Conservation (phyloP, 2,113 vertebrate genomes). For the Myxocyprinus asiaticus region DNA sequence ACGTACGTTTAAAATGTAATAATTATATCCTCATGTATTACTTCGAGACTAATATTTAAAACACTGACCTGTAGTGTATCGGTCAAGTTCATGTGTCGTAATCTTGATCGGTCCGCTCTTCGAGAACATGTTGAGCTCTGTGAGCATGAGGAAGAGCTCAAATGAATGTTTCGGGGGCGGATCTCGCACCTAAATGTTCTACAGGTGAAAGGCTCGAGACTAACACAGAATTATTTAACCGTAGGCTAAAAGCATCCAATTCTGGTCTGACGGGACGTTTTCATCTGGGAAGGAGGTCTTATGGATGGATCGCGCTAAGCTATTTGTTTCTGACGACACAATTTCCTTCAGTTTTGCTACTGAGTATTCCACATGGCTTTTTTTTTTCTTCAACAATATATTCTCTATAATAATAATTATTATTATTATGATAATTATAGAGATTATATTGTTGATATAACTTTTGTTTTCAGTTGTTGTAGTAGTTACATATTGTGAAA, state of each 20-base stretch:
- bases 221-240: not conserved
- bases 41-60: not conserved
- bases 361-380: too few species aligned
- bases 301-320: not conserved
- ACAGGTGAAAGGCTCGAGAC: not conserved
- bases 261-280: slow-evolving; percentile 21
- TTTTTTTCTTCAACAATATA: too few species aligned
- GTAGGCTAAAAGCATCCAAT: not conserved
- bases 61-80: slow-evolving; percentile 69
- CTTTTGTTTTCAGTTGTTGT: too few species aligned
- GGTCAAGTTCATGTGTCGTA: slow-evolving; percentile 68
- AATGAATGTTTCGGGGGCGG: slow-evolving; percentile 19
- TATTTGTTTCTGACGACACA: not conserved
- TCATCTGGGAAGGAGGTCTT: not conserved
- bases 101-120: slow-evolving; percentile 63
- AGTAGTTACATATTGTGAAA: too few species aligned
- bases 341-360: too few species aligned
- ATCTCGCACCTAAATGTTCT: not conserved
- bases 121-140: slow-evolving; percentile 58
- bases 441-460: too few species aligned
- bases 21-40: too few species aligned
- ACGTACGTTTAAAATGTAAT: too few species aligned
- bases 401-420: too few species aligned
- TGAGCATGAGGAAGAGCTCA: not conserved
- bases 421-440: too few species aligned